phyloP scores from a whole-genome alignment of 2,888 invertebrate species.

The Drosophila pseudotalamancana region DNA sequence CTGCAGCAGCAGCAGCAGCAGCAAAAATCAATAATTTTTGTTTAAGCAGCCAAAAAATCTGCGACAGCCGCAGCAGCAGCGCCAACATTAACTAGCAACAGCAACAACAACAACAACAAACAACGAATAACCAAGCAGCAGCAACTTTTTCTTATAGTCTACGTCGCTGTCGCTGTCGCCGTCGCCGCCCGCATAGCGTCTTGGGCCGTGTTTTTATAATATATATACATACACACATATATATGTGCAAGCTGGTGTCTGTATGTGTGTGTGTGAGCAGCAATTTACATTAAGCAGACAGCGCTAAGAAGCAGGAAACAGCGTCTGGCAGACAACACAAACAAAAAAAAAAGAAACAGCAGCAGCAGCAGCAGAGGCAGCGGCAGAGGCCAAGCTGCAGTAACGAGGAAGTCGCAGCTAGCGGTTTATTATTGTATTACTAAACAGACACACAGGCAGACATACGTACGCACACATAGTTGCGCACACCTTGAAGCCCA shows the following conservation, averaged over 20 bases:
- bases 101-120: constrained; percentile 43
- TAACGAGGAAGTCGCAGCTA: constrained; percentile 66
- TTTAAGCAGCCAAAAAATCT: constrained; percentile 73
- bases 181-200: constrained; percentile 34
- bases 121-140: constrained; percentile 20
- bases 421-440: constrained; percentile 74
- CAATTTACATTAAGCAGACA: constrained; percentile 59
- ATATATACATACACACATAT: constrained; percentile 24
- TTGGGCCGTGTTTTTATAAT: constrained; percentile 46
- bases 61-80: constrained; percentile 42
- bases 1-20: constrained; percentile 45
- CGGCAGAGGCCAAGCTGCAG: constrained; percentile 12
- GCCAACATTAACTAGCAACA: constrained; percentile 64
- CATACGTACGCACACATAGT: constrained; percentile 33
- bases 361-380: constrained; percentile 6
- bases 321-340: constrained; percentile 17
- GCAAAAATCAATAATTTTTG: constrained; percentile 72
- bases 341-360: background rate
- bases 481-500: constrained; percentile 51
- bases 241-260: constrained; percentile 26
- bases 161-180: constrained; percentile 15
- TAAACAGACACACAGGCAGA: constrained; percentile 17
- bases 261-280: constrained; percentile 30
- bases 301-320: constrained; percentile 70
- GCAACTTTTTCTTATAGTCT: constrained; percentile 29